Evolutionary conservation across 2,797 vertebrate genomes (phyloP), one percentile per base, ranked within the genome.

Genomic region (Loriculus beryllinus): DNA sequence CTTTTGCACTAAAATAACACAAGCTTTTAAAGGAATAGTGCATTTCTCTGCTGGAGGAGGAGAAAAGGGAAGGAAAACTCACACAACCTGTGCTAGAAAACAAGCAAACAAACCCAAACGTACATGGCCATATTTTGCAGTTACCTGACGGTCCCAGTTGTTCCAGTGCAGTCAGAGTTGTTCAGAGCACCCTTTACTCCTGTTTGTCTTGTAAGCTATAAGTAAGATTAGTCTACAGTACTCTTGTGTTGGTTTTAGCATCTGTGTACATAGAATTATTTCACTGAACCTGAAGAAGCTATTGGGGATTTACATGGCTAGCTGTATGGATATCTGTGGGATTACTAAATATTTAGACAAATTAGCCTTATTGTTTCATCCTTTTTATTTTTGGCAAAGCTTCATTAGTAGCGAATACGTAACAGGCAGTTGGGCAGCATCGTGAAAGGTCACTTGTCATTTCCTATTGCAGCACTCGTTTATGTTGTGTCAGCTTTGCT

Each of bases 1-100:
- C 89, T 93, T 97, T 90, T 94, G 92, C 95, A 75, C 88, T 92
- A 68, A 94, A 97, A 92, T 95, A 96, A 82, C 56, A 59, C 45
- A 52, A 60, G 93, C 82, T 95, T 94, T 96, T 95, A 94, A 95
- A 96, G 79, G 43, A 90, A 92, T 89, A 84, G 47, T 42, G 63
- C 81, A 65, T 39, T 86, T 35, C 35, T 68, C 43, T 90, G 31
- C 31, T 63, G 31, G 42, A 21, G 16, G 1, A 1, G 2, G 1
- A 9, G 15, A n/a, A 25, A 33, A 9, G 59, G n/a, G 13, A 52
- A 43, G 48, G 67, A 62, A 37, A 14, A 0, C 0, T 7, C 23
- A 67, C 35, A 93, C 33, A 43, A 86, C 74, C 82, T 57, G 74
- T 81, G 40, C 82, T 90, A 76, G 65, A 56, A 95, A 96, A 90